Conservation (phyloP, 2,797 vertebrate genomes). For the Vespertilio murinus region DNA sequence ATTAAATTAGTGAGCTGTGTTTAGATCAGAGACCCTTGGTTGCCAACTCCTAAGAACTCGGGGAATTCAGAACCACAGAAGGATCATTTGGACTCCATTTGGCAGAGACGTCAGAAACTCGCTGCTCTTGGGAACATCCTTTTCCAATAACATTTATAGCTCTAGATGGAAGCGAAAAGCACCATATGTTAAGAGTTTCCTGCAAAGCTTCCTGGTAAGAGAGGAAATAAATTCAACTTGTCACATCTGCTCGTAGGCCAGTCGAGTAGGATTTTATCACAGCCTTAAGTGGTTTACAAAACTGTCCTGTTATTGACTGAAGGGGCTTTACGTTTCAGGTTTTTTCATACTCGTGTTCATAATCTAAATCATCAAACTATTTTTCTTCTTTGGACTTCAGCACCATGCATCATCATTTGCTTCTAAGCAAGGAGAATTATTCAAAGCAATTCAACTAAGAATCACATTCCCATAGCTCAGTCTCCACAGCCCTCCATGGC, state of each 20-base stretch:
- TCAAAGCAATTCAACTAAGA: conserved; percentile 75
- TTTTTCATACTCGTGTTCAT: conserved; percentile 83
- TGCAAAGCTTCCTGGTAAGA: conserved; percentile 92
- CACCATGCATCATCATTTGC: conserved; percentile 79
- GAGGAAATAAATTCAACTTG: conserved; percentile 95
- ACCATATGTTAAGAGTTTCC: conserved; percentile 93
- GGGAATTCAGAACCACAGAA: conserved; percentile 88
- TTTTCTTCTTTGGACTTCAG: conserved; percentile 80
- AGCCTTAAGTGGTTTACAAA: conserved; percentile 94
- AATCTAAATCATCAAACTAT: conserved; percentile 82
- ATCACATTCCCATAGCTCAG: conserved; percentile 66
- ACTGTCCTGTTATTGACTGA: conserved; percentile 90
- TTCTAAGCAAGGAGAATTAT: conserved; percentile 80
- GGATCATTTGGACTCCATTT: conserved; percentile 90
- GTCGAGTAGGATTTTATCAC: conserved; percentile 94
- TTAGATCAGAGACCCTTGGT: conserved; percentile 88
- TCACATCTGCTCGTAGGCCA: conserved; percentile 93
- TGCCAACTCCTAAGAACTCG: conserved; percentile 88
- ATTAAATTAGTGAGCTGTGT: conserved; percentile 92
- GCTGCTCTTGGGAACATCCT: conserved; percentile 89
- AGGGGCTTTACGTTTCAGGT: conserved; percentile 85
- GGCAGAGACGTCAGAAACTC: conserved; percentile 88
- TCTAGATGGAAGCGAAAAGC: conserved; percentile 88
- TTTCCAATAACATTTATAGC: conserved; percentile 91
- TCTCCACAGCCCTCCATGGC: conserved; percentile 59